Evolutionary conservation across 2,797 vertebrate species (phyloP), one percentile per base, ranked within the genome.

Genomic region (Betta splendens): DNA sequence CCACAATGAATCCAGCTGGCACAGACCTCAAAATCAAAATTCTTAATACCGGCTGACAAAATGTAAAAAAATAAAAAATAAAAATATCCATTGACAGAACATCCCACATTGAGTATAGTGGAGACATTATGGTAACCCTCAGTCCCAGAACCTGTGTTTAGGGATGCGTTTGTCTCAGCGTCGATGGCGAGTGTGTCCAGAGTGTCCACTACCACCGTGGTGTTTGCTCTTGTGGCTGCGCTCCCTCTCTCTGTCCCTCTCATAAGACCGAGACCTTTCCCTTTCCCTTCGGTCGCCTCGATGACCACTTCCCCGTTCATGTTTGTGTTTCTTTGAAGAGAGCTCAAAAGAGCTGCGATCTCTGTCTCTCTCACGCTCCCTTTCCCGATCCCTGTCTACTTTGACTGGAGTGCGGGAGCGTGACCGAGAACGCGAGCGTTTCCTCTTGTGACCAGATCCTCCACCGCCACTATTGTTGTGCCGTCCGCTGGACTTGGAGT

Each of bases 171-270:
- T n/a, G 23, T 45, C 64, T 96, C 89, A 98, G 89, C 94, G 96
- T 1, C 95, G 88, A 81, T 98, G 98, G 35, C 98, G 90, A 69
- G 95, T 26, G 29, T 98, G 98, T 36, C 96, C 94, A 2, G 98
- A 98, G 72, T 97, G 95, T 28, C 95, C 68, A 31, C 91, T 69
- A 35, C 90, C 79, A 36, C 94, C 64, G 48, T 96, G 96, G 89
- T 98, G 98, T 66, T 99, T 99, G 81, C 94, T 91, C 89, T 99
- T 99, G 85, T 99, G 97, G 15, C 94, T 77, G 1, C 98, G 91
- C 55, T 93, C 89, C 50, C 88, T 72, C 33, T 91, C 89, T 46
- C 86, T 68, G 64, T 96, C 86, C 60, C 89, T 69, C 75, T 97
- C 97, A 10, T 98, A 98, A 1, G 98, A 99, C 13, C 95, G 94